A percentile compares a stretch with the other conserved stretches of the same genome.
Evolutionary conservation across 2,113 vertebrate genomes (phyloP).

Genomic region (Epinephelus fuscoguttatus): DNA sequence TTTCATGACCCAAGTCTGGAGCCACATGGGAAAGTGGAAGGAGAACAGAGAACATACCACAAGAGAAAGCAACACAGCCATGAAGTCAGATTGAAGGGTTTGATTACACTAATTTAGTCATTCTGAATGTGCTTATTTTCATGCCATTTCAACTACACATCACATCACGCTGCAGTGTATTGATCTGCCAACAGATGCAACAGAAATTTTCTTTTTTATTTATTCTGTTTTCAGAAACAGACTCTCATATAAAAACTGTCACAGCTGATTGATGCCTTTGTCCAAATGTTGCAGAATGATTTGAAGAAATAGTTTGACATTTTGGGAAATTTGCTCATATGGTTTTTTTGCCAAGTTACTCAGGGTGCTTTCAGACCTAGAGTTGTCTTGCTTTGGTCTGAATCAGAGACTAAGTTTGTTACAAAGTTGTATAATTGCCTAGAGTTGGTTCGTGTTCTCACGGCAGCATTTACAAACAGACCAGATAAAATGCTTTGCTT

Average conservation of each 20-base stretch:
- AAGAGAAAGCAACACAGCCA: conserved; percentile 35
- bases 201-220: not conserved
- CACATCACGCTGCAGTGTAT: conserved; percentile 30
- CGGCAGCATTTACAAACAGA: no score
- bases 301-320: not conserved
- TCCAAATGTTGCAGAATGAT: not conserved
- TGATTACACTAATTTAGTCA: conserved; percentile 50
- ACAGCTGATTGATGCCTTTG: not conserved
- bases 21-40: conserved; percentile 39
- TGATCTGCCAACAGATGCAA: conserved; percentile 16
- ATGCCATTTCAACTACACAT: conserved; percentile 41
- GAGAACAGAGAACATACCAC: conserved; percentile 42
- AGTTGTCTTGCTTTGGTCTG: no score
- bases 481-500: no score
- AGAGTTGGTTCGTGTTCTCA: no score
- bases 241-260: not conserved
- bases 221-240: not conserved
- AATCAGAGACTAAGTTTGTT: no score
- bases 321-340: not conserved
- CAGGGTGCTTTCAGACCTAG: no score
- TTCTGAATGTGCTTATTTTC: conserved; percentile 57
- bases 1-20: conserved; percentile 62
- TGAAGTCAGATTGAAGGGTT: conserved; percentile 48
- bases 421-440: no score
- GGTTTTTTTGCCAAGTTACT: not conserved